Evolutionary conservation across 2,113 vertebrate genomes (phyloP).

Genomic region (Ancistrus triradiatus): DNA sequence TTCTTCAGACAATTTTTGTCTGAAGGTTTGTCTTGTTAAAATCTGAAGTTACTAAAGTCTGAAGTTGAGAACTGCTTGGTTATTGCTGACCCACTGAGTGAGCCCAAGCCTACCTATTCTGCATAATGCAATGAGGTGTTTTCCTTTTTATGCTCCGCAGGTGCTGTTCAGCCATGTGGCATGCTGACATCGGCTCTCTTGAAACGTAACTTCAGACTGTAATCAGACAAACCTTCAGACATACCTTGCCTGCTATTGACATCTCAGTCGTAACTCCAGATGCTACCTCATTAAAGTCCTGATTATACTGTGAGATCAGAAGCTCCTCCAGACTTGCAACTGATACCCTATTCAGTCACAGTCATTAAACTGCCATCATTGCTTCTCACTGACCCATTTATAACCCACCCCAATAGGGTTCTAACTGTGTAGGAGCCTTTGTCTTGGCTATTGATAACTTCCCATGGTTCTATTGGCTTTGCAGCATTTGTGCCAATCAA

Average conservation of each 20-base stretch:
- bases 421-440: not conserved
- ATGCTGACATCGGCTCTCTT: not conserved
- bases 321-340: not conserved
- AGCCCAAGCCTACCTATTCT: not conserved
- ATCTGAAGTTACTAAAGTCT: not conserved
- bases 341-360: conserved; percentile 14
- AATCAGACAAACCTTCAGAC: conserved; percentile 13
- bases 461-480: not conserved
- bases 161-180: conserved; percentile 15
- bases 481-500: conserved; percentile 10
- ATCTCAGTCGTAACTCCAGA: not conserved
- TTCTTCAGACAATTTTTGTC: too few species aligned
- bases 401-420: conserved; percentile 1
- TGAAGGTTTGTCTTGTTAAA: too few species aligned
- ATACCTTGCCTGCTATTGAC: conserved; percentile 23
- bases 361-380: not conserved
- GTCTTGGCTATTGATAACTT: not conserved
- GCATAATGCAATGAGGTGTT: not conserved
- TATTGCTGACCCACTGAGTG: not conserved
- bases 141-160: not conserved
- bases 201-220: conserved; percentile 9
- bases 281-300: not conserved
- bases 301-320: not conserved
- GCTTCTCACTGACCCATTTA: conserved; percentile 6
- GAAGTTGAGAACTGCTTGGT: not conserved